Conservation (phyloP, 2,797 vertebrate genomes). For the Dallia pectoralis region DNA sequence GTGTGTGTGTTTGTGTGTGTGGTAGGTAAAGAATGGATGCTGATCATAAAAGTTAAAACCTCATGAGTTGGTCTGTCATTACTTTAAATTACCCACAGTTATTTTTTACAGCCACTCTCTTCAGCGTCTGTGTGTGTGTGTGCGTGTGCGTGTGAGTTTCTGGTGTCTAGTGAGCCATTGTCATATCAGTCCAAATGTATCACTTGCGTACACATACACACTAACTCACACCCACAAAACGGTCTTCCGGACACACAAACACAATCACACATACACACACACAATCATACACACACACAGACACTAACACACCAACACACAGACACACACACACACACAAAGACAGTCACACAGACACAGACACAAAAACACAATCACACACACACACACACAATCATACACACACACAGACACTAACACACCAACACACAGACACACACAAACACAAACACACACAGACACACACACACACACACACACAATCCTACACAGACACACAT, state of each 20-base stretch:
- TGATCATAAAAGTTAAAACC: conserved; percentile 24
- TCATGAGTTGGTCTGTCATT: conserved; percentile 50
- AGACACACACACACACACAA: conserved; percentile 14
- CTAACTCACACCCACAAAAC: conserved; percentile 30
- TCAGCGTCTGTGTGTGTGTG: conserved; percentile 5
- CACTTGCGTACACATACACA: conserved; percentile 31
- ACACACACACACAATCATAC: conserved; percentile 21
- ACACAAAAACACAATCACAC: conserved; percentile 11
- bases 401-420: conserved; percentile 20
- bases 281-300: too few species aligned
- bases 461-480: conserved; percentile 31
- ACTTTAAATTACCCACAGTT: conserved; percentile 69
- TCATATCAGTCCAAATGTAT: conserved; percentile 55
- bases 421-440: conserved; percentile 29
- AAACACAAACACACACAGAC: conserved; percentile 15
- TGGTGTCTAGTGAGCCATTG: conserved; percentile 38
- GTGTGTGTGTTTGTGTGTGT: conserved; percentile 42
- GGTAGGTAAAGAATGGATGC: conserved; percentile 4
- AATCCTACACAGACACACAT: conserved; percentile 16
- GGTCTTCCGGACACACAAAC: conserved; percentile 17
- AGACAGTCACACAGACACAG: conserved; percentile 45
- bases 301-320: too few species aligned
- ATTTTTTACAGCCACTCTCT: conserved; percentile 51
- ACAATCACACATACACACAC: conserved; percentile 1
- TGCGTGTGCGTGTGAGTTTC: conserved; percentile 3